phyloP scores from a whole-genome alignment of 2,113 vertebrate species.

The Oxyruncus cristatus region DNA sequence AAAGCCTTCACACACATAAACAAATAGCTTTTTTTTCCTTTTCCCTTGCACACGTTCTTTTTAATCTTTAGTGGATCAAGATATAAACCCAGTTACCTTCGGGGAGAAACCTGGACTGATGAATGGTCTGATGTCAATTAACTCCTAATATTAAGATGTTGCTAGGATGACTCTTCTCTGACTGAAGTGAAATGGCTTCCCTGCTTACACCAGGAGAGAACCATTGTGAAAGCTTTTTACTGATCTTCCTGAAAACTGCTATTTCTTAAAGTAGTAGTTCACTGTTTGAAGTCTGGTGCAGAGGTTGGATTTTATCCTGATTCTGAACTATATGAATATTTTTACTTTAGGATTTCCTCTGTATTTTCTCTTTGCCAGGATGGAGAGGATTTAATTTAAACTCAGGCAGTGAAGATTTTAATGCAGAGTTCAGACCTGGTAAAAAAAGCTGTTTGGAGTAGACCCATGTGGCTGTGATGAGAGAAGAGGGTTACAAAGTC shows the following conservation, averaged over 20 bases:
- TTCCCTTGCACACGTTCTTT: not conserved
- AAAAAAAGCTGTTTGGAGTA: not conserved
- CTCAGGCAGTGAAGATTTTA: not conserved
- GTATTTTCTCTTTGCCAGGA: not conserved
- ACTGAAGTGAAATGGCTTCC: not conserved
- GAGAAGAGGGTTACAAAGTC: not conserved
- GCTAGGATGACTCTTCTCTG: not conserved
- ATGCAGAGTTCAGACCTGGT: not conserved
- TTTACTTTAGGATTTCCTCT: conserved; percentile 3
- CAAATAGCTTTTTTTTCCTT: not conserved
- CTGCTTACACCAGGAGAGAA: not conserved
- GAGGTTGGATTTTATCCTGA: not conserved
- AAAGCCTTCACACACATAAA: not conserved
- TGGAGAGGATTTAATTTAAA: conserved; percentile 8
- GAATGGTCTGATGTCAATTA: not conserved
- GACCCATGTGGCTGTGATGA: not conserved
- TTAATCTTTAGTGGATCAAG: not conserved
- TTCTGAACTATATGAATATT: not conserved
- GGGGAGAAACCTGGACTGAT: not conserved
- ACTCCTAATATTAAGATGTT: not conserved
- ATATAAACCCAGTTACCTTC: not conserved
- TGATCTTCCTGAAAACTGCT: not conserved
- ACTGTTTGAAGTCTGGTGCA: not conserved
- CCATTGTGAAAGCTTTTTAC: not conserved
- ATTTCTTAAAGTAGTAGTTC: not conserved